A percentile compares a stretch with the other conserved stretches of the same genome.
Evolutionary conservation across 2,888 invertebrate species (phyloP).

Genomic region (Nomada fabriciana): DNA sequence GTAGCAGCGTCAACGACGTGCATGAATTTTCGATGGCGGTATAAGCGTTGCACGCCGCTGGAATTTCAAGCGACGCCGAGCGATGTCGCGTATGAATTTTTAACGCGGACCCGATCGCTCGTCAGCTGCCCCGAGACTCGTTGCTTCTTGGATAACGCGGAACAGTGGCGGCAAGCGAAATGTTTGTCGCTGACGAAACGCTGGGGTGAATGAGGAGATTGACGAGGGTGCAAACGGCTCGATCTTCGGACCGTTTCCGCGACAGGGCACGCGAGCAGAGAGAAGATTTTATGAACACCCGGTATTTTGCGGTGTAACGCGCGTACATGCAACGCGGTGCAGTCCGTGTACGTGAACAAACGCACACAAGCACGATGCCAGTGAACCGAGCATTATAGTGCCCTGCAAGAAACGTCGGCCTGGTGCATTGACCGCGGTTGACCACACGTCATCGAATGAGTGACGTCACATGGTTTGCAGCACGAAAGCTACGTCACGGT

Average conservation of each 20-base stretch:
- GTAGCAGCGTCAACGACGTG: conserved; percentile 52
- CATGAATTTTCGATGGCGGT: conserved; percentile 54
- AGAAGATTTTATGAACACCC: conserved; percentile 66
- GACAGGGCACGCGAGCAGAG: background rate
- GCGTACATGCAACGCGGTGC: conserved; percentile 70
- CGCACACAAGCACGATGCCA: conserved; percentile 70
- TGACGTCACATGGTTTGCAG: conserved; percentile 80
- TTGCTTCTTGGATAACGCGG: background rate
- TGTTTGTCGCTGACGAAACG: background rate
- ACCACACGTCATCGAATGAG: conserved; percentile 84
- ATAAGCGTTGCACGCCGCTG: conserved; percentile 46
- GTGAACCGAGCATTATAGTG: conserved; percentile 77
- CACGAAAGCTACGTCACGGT: conserved; percentile 76
- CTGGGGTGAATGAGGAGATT: background rate
- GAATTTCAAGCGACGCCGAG: conserved; percentile 39
- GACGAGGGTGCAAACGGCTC: conserved; percentile 3
- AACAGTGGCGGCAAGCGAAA: background rate
- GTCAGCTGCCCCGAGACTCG: background rate
- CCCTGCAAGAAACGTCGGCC: conserved; percentile 80
- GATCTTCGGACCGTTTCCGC: conserved; percentile 5
- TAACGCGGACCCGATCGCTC: conserved; percentile 14
- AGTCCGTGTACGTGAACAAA: conserved; percentile 68
- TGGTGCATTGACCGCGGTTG: conserved; percentile 85
- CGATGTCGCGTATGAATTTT: conserved; percentile 42
- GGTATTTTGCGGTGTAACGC: conserved; percentile 75